Percentiles rank a stretch among this genome's conserved stretches.
These are phyloP conservation scores for Siderastrea siderea DNA, from an alignment of 92 coral and sea anemone genomes.

Conservation along the genomic window DNA sequence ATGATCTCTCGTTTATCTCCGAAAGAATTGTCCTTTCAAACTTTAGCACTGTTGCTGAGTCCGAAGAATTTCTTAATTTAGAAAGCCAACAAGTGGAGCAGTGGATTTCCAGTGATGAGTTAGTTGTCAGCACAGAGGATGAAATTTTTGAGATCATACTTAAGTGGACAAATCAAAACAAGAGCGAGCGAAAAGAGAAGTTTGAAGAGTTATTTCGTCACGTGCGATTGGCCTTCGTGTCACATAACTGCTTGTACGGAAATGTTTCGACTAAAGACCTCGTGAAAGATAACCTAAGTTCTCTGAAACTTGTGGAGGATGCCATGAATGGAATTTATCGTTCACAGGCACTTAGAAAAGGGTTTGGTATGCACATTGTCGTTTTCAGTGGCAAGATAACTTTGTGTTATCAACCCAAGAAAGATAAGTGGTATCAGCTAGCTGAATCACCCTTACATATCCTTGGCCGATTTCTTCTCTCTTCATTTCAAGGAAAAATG, in stretches of 20 bases:
- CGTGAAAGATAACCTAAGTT: neutral
- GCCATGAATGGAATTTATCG: neutral
- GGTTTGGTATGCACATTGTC: neutral
- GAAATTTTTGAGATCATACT: neutral
- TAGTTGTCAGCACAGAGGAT: neutral
- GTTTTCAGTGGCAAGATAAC: neutral
- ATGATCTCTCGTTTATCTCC: neutral
- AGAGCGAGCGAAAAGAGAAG: neutral
- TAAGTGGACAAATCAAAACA: neutral
- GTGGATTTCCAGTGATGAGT: slow-evolving; percentile 4
- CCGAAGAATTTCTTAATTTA: neutral
- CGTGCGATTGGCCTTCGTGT: neutral
- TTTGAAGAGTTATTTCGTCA: slow-evolving; percentile 9
- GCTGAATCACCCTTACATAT: neutral
- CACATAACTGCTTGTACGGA: neutral
- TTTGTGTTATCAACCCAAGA: neutral
- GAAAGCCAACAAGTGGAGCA: slow-evolving; percentile 9
- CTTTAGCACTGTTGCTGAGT: neutral
- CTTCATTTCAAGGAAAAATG: neutral
- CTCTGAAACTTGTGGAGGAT: neutral
- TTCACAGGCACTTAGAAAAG: neutral
- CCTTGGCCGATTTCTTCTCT: neutral
- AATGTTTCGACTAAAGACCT: neutral
- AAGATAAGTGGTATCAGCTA: neutral
- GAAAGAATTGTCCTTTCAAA: neutral